phyloP scores from a whole-genome alignment of 2,888 invertebrate genomes.

The Pyrgus malvae region DNA sequence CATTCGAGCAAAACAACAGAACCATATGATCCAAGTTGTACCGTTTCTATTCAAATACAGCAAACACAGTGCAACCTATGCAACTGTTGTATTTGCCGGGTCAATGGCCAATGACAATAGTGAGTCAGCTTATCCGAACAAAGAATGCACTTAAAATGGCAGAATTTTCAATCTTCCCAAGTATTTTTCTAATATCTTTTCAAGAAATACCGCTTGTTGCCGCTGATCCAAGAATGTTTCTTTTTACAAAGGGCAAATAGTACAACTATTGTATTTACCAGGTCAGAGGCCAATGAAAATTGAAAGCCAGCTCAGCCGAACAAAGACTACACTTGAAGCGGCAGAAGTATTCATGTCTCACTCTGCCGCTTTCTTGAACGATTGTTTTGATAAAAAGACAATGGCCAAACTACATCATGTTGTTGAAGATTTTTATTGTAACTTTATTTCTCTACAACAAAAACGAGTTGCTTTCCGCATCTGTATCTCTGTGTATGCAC shows the following conservation, averaged over 20 bases:
- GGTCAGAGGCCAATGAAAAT: conserved; percentile 16
- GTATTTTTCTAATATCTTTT: conserved; percentile 19
- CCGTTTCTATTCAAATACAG: not conserved
- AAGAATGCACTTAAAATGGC: conserved; percentile 18
- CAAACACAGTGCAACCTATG: not conserved
- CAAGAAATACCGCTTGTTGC: no score
- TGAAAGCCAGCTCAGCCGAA: conserved; percentile 13
- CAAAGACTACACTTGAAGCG: conserved; percentile 22
- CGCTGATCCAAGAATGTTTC: not conserved
- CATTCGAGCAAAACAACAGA: not conserved
- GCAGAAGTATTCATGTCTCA: no score
- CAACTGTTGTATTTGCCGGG: conserved; percentile 5
- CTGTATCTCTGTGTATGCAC: no score
- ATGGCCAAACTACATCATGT: no score
- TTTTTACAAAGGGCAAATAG: not conserved
- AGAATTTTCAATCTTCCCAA: no score
- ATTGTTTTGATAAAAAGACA: no score
- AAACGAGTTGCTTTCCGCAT: no score
- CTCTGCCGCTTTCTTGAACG: no score
- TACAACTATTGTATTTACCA: conserved; percentile 2
- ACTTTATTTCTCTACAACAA: no score
- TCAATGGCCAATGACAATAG: conserved; percentile 17
- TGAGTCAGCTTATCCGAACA: conserved; percentile 13
- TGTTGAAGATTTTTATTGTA: no score
- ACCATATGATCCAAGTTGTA: not conserved